These are phyloP conservation scores for Nymphalis urticae DNA, from an alignment of 2,888 invertebrate genomes.

Conservation along the genomic window DNA sequence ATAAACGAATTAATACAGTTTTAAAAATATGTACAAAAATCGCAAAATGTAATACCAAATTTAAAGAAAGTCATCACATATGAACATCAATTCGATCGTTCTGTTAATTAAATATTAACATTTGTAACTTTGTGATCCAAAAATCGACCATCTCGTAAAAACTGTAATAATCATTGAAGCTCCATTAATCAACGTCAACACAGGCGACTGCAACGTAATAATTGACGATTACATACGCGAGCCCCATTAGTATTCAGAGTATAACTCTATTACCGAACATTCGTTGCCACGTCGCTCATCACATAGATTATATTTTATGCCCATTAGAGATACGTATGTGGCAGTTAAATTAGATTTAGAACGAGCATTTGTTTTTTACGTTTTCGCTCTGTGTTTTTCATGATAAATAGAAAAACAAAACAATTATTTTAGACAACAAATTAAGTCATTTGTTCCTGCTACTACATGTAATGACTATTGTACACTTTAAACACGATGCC, in stretches of 20 bases:
- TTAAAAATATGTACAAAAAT: too few relatives aligned
- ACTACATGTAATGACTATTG: too few relatives aligned
- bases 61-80: background rate
- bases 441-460: too few relatives aligned
- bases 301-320: slow-evolving; percentile 38
- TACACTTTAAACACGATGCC: too few relatives aligned
- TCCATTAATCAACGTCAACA: slow-evolving; percentile 26
- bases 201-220: slow-evolving; percentile 22
- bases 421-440: too few relatives aligned
- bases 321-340: background rate
- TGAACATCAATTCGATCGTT: background rate
- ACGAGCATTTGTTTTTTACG: too few relatives aligned
- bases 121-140: background rate
- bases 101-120: background rate
- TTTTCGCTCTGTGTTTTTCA: too few relatives aligned
- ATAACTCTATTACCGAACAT: slow-evolving; percentile 49
- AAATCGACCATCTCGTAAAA: slow-evolving; percentile 4
- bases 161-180: background rate
- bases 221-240: slow-evolving; percentile 28
- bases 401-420: too few relatives aligned
- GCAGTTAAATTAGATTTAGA: too few relatives aligned
- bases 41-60: background rate
- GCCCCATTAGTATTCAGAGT: slow-evolving; percentile 51
- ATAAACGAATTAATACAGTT: too few relatives aligned
- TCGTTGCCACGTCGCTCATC: slow-evolving; percentile 40